phyloP scores from a whole-genome alignment of 2,797 vertebrate genomes.

The Sebastes nivosus region DNA sequence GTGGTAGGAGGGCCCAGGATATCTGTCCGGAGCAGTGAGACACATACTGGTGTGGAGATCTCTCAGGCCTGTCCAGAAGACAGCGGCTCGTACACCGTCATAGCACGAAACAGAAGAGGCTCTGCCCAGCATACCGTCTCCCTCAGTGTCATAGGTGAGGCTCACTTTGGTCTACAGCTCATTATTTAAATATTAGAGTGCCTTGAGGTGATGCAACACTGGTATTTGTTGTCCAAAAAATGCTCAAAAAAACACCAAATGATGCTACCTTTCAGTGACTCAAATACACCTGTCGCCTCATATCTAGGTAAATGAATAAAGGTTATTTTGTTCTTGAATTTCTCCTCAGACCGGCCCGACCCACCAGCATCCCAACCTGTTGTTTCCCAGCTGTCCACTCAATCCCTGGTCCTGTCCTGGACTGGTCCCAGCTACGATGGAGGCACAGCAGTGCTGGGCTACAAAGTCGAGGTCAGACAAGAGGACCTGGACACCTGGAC shows the following conservation, averaged over 20 bases:
- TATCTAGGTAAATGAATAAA: not conserved
- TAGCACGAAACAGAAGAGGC: conserved; percentile 72
- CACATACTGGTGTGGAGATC: conserved; percentile 67
- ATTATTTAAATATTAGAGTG: not conserved
- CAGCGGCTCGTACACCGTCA: conserved; percentile 73
- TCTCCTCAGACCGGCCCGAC: conserved; percentile 75
- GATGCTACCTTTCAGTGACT: not conserved
- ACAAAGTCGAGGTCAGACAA: conserved; percentile 76
- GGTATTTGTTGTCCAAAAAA: not conserved
- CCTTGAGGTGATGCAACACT: not conserved
- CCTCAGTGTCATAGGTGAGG: conserved; percentile 76
- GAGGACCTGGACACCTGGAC: conserved; percentile 69
- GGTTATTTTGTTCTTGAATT: not conserved
- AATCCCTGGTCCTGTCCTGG: conserved; percentile 85
- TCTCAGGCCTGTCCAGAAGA: conserved; percentile 62
- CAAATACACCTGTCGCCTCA: not conserved
- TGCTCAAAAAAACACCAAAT: not conserved
- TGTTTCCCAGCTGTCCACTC: conserved; percentile 73
- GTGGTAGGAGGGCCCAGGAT: conserved; percentile 48
- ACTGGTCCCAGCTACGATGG: conserved; percentile 84
- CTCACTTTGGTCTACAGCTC: not conserved
- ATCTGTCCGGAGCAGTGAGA: conserved; percentile 51
- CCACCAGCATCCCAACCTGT: conserved; percentile 81
- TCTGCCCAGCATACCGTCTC: conserved; percentile 67
- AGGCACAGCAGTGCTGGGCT: conserved; percentile 81